These are phyloP conservation scores for Homarus americanus DNA, from an alignment of 1,140 invertebrate species.

Conservation along the genomic window DNA sequence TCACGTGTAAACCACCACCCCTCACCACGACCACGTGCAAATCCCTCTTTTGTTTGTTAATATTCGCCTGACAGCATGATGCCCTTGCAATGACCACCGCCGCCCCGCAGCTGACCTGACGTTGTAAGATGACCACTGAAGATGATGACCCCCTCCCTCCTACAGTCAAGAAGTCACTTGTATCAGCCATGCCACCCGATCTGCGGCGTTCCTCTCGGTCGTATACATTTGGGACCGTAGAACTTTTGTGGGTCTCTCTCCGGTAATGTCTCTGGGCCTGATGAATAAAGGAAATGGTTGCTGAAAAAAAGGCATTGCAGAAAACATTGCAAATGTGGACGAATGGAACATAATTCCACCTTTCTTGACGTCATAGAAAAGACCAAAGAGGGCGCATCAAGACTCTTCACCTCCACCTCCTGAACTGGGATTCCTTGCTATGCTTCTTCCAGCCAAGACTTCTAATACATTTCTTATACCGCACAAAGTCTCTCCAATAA, in stretches of 20 bases:
- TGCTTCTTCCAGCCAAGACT: neutral
- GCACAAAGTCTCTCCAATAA: too few species aligned
- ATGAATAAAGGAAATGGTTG: slow-evolving; percentile 60
- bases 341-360: neutral
- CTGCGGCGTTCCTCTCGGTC: slow-evolving; percentile 51
- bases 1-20: neutral
- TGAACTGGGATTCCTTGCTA: neutral
- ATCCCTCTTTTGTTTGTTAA: neutral
- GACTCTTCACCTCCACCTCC: neutral
- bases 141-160: slow-evolving; percentile 64
- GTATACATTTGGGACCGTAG: slow-evolving; percentile 48
- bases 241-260: slow-evolving; percentile 48
- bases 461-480: too few species aligned
- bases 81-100: neutral
- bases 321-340: slow-evolving; percentile 23
- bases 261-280: slow-evolving; percentile 60
- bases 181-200: slow-evolving; percentile 22
- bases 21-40: neutral
- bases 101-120: slow-evolving; percentile 53
- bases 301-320: slow-evolving; percentile 38
- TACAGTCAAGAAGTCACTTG: slow-evolving; percentile 56
- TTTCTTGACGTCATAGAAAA: neutral
- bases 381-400: neutral
- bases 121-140: slow-evolving; percentile 56
- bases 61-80: neutral